Base-by-base conservation (phyloP, 2,113 vertebrate genomes). In the Pyxicephalus adspersus region DNA sequence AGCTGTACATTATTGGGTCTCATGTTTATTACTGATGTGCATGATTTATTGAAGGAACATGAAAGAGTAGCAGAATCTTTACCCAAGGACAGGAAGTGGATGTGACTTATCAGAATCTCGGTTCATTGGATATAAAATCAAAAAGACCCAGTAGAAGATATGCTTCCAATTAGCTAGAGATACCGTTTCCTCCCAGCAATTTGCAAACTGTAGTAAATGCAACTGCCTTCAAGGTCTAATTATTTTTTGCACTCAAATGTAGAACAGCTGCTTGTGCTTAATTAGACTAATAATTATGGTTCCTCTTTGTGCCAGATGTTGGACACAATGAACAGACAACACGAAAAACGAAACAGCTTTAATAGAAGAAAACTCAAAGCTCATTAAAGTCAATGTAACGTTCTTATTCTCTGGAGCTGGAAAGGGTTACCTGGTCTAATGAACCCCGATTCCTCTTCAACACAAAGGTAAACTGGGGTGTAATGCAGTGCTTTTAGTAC, bases 181-280 rank as follows among this genome's bases (percentile, higher is more conserved):
- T 92, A 87, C 86, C 90, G 89, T 88, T 90, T 92, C 91, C 91
- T 91, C 87, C 90, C 91, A 87, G 88, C 87, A 70, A 51, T 26
- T 70, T 70, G 67, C 91, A 87, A 89, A 91, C 89, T 60, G 86
- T 91, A 94, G 86, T 88, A 91, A 93, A 88, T 83, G 76, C 83
- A 91, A 81, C 86, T 80, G 79, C 61, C 75, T 88, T 89, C 88
- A 91, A 92, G 87, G 89, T 91, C 90, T 92, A 92, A 93, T 92
- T 86, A 92, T 92, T 93, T 92, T 90, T 84, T 87, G 74, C 93
- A 91, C 88, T 89, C 73, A 92, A 94, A 95, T 87, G 88, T 90
- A 92, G 90, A 94, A 90, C 91, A 95, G 89, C 92, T 94, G 92
- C 85, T 81, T 83, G 75, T 85, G 85, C 90, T 93, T 92, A 91